Base-by-base conservation (phyloP, 2,797 vertebrate species). In the Bufotes viridis region DNA sequence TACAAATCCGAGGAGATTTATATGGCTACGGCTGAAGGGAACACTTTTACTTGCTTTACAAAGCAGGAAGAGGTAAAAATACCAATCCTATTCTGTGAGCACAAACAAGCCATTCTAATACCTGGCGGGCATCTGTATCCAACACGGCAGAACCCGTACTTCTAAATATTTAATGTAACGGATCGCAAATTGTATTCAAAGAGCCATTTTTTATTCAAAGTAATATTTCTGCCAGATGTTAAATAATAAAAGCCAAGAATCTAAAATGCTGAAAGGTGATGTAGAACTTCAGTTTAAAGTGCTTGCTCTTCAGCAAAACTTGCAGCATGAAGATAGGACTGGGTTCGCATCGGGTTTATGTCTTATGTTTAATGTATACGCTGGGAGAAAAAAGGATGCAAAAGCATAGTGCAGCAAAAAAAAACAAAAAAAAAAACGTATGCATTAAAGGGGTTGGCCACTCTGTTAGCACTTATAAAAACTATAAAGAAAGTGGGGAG, bases 1-100 rank as follows among this genome's bases (percentile, higher is more conserved):
- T 87, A 72, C 78, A 87, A 80, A 87, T 80, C 78, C 85, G 10
- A 14, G 65, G 55, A 72, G 85, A 87, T 87, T 87, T 70, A 81
- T 86, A 79, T 58, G 75, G 85, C 70, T 80, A 34, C 65, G 29
- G 63, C 61, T 78, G 75, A 86, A 79, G 78, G 85, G 76, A 86
- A 86, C 76, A 85, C 69, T 76, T 84, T 61, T 76, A 85, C 70
- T 85, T 61, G 70, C 74, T n/a, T n/a, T 85, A 85, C 72, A 76
- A 85, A 78, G 84, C 84, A 78, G 60, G 60, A 61, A 76, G 60
- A 85, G 13, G 84, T 34, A 65, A 85, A 85, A 85, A 78, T 53
- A 78, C 84, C 75, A 78, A 78, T 85, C 58, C 74, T 65, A 26
- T 24, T 17, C 58, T 76, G 29, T 75, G 83, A 85, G 83, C 83